Percentiles rank a stretch among this genome's conserved stretches.
Conservation (phyloP, 1,140 invertebrate species). For the Leptopilina clavipes region DNA sequence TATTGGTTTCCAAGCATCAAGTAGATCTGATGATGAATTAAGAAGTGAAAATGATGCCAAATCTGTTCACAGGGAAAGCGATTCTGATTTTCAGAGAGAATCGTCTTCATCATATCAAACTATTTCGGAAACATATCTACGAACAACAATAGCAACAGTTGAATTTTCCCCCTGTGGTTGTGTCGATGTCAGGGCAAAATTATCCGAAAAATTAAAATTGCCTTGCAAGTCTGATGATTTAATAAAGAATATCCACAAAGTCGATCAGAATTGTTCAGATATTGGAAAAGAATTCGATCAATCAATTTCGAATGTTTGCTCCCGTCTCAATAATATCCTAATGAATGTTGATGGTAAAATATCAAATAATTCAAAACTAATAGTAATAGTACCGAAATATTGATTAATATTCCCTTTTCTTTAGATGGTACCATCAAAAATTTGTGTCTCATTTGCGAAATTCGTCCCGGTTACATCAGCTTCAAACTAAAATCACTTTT, state of each 20-base stretch:
- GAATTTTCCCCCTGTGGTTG: neutral
- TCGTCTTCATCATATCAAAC: neutral
- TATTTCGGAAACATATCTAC: neutral
- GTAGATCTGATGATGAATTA: neutral
- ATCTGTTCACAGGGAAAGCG: too few species aligned
- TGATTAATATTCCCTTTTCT: constrained; percentile 41
- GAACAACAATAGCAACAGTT: neutral
- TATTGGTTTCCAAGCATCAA: neutral
- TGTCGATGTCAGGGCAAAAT: neutral
- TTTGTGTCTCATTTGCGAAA: constrained; percentile 51
- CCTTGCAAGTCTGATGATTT: constrained; percentile 54
- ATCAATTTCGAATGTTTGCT: neutral
- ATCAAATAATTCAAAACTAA: neutral
- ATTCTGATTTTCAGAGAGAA: neutral
- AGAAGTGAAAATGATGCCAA: neutral
- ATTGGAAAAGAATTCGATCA: constrained; percentile 45
- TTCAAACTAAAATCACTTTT: constrained; percentile 50
- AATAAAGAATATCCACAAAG: constrained; percentile 47
- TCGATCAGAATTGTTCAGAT: constrained; percentile 43
- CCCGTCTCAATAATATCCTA: neutral
- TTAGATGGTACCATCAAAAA: constrained; percentile 34
- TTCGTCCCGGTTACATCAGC: constrained; percentile 49
- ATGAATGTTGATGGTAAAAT: neutral
- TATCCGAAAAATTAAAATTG: constrained; percentile 34
- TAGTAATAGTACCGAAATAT: too few species aligned